phyloP scores from a whole-genome alignment of 1,140 invertebrate genomes.

The Magallana ariakensis region DNA sequence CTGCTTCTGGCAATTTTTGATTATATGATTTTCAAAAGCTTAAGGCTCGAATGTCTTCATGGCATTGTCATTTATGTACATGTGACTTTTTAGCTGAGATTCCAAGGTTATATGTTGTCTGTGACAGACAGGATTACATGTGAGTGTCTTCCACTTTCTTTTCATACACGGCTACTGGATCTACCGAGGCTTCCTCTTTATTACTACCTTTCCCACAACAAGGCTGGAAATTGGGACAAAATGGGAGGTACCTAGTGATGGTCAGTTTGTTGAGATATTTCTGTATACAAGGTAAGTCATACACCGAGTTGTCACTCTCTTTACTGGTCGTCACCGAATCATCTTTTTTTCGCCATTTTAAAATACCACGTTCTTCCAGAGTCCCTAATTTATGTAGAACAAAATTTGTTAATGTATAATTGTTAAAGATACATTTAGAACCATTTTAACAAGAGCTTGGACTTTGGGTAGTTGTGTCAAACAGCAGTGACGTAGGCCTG shows the following conservation, averaged over 20 bases:
- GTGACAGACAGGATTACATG: too few relatives aligned
- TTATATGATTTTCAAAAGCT: too few relatives aligned
- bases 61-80: too few relatives aligned
- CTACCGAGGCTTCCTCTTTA: not conserved
- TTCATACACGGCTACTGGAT: not conserved
- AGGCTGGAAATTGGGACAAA: constrained; percentile 60
- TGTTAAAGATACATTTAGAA: too few relatives aligned
- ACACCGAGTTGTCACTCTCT: constrained; percentile 25
- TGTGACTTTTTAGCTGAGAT: too few relatives aligned
- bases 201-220: not conserved
- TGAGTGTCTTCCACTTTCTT: not conserved
- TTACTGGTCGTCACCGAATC: not conserved
- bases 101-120: too few relatives aligned
- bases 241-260: constrained; percentile 54
- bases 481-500: too few relatives aligned
- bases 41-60: too few relatives aligned
- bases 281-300: constrained; percentile 66
- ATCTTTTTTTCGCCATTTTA: constrained; percentile 52
- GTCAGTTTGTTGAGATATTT: constrained; percentile 58
- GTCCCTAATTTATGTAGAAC: constrained; percentile 58
- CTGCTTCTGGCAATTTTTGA: too few relatives aligned
- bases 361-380: constrained; percentile 61
- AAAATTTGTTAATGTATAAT: too few relatives aligned
- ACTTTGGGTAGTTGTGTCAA: too few relatives aligned
- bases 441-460: too few relatives aligned